Evolutionary conservation across 1,140 invertebrate genomes (phyloP).

Genomic region (Drosophila kanapiae): DNA sequence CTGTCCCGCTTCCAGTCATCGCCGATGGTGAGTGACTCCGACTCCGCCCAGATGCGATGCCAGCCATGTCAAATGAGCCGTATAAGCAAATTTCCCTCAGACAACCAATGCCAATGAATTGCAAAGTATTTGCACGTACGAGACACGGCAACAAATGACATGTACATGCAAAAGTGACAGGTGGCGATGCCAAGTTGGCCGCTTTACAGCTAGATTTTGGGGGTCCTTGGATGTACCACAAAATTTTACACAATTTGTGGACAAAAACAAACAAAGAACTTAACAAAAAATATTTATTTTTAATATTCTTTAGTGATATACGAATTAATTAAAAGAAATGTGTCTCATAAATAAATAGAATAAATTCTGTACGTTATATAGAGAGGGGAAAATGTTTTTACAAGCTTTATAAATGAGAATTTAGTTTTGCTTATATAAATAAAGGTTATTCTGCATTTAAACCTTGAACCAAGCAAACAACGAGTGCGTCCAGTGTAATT

Average conservation of each 20-base stretch:
- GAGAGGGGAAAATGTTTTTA: background rate
- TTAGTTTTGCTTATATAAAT: background rate
- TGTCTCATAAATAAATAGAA: background rate
- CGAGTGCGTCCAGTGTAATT: background rate
- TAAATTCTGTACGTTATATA: background rate
- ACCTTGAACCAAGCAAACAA: background rate
- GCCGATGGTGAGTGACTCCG: constrained; percentile 10
- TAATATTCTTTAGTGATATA: background rate
- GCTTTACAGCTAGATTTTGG: constrained; percentile 24
- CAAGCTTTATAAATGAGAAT: too few relatives aligned
- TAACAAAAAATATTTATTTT: background rate
- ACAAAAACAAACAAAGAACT: background rate
- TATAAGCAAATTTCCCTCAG: constrained; percentile 60
- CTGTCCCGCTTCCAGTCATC: constrained; percentile 46
- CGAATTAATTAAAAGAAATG: background rate
- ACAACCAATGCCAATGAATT: constrained; percentile 59
- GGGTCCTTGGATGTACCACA: too few relatives aligned
- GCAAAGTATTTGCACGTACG: constrained; percentile 61
- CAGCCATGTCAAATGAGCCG: constrained; percentile 55
- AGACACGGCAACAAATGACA: constrained; percentile 55
- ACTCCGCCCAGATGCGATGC: background rate
- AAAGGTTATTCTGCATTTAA: background rate
- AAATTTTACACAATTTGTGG: background rate
- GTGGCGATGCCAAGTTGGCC: constrained; percentile 18
- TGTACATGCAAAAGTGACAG: constrained; percentile 40